Conservation (phyloP, 2,888 invertebrate species). For the Eremobia ochroleuca region DNA sequence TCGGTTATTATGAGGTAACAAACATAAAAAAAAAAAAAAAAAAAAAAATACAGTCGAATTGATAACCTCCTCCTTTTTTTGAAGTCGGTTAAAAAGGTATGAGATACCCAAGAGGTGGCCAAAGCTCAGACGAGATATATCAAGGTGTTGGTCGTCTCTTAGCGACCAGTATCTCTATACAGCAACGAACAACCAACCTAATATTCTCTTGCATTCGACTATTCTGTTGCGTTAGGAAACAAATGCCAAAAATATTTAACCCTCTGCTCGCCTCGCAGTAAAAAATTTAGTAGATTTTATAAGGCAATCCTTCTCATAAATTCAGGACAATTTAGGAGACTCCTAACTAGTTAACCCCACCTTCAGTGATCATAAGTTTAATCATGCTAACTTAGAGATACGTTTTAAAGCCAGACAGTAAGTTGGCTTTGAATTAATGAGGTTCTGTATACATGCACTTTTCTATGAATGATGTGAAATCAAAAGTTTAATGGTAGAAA, state of each 20-base stretch:
- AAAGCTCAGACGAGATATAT: too few relatives aligned
- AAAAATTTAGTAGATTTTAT: conserved; percentile 14
- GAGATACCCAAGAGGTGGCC: too few relatives aligned
- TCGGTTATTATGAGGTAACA: too few relatives aligned
- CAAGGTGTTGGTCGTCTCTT: too few relatives aligned
- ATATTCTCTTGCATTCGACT: background rate
- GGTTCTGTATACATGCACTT: conserved; percentile 4
- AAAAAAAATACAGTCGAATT: too few relatives aligned
- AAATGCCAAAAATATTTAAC: background rate
- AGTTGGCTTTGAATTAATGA: background rate
- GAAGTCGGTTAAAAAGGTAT: too few relatives aligned
- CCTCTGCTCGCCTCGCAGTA: background rate
- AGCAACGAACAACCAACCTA: too few relatives aligned
- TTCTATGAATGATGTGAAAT: background rate
- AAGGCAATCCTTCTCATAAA: conserved; percentile 35
- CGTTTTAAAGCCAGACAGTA: conserved; percentile 17
- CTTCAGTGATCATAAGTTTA: conserved; percentile 36
- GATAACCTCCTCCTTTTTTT: too few relatives aligned
- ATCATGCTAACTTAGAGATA: conserved; percentile 29
- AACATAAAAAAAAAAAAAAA: too few relatives aligned
- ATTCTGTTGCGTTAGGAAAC: background rate
- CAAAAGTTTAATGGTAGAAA: background rate
- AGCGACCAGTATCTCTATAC: too few relatives aligned
- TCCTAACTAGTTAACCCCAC: conserved; percentile 30
- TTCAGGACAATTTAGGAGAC: conserved; percentile 24